Evolutionary conservation across 1,140 invertebrate species (phyloP), one percentile per base, ranked within the genome.

Genomic region (Dryas iulia): DNA sequence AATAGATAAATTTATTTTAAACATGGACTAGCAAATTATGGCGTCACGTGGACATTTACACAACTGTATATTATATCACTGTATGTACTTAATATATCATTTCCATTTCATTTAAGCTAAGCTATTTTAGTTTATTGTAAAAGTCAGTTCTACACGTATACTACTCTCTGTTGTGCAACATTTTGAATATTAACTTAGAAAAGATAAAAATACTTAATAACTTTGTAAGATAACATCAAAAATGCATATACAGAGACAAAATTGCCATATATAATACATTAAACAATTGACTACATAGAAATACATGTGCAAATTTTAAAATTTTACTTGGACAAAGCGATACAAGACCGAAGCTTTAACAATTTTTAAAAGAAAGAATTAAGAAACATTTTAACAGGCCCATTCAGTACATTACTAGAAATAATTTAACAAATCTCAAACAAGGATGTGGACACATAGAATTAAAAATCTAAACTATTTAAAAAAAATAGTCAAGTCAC

Each of bases 21-120:
- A 78, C 72, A 81, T 74, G 72, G 82, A 86, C 78, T 85, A 83
- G 79, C 73, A 79, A 71, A 66, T 67, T 67, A 72, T 72, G 60
- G 61, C 73, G 61, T 72, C 28, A 70, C 60, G 59, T 66, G 52
- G 54, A 71, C 71, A 63, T 63, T 52, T 76, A 69, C 53, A 56
- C 66, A 82, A 81, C 72, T 79, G 77, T 83, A 81, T 71, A n/a
- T n/a, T n/a, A 81, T 66, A 76, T 79, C 69, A 78, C 66, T 56
- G 66, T 33, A 67, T 30, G 18, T 28, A 21, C 65, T 66, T 66
- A 60, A 14, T 31, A 47, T 47, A 47, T 21, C 0, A 47, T 47
- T 52, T 47, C 33, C 21, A 11, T 35, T 35, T 33, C 47, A 57
- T 57, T 61, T 52, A 18, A 11, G 24, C 59, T 21, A 30, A 31